Evolutionary conservation across 2,113 vertebrate species (phyloP).

Genomic region (Istiophorus platypterus): DNA sequence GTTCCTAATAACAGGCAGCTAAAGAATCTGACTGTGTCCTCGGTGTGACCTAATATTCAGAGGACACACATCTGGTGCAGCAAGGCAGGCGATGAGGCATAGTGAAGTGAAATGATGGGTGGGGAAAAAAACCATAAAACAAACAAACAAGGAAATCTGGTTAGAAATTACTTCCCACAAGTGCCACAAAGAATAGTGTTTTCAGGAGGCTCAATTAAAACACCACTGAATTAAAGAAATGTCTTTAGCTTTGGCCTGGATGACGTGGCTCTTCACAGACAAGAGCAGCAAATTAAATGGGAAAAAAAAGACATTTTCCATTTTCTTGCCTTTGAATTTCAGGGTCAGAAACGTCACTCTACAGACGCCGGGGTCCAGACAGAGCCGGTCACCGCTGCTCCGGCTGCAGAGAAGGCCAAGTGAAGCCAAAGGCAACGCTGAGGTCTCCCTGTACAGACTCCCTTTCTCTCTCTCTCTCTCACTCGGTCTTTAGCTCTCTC

Average conservation of each 20-base stretch:
- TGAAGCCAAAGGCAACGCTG: conserved; percentile 75
- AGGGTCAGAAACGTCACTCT: conserved; percentile 92
- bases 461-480: conserved; percentile 20
- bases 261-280: background rate
- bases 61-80: background rate
- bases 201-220: background rate
- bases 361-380: conserved; percentile 93
- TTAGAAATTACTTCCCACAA: background rate
- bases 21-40: background rate
- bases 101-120: background rate
- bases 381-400: conserved; percentile 86
- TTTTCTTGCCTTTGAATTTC: conserved; percentile 44
- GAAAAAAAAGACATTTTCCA: background rate
- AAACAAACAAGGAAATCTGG: background rate
- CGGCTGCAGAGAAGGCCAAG: conserved; percentile 91
- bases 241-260: background rate
- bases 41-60: background rate
- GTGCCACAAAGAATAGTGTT: background rate
- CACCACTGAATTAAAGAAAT: no score
- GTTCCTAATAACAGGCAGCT: background rate
- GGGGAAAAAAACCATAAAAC: background rate
- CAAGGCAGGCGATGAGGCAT: background rate
- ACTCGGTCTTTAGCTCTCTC: conserved; percentile 22
- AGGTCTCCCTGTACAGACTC: conserved; percentile 61
- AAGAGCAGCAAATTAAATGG: background rate